Conservation (phyloP, 2,797 vertebrate species). For the Eremophila alpestris region DNA sequence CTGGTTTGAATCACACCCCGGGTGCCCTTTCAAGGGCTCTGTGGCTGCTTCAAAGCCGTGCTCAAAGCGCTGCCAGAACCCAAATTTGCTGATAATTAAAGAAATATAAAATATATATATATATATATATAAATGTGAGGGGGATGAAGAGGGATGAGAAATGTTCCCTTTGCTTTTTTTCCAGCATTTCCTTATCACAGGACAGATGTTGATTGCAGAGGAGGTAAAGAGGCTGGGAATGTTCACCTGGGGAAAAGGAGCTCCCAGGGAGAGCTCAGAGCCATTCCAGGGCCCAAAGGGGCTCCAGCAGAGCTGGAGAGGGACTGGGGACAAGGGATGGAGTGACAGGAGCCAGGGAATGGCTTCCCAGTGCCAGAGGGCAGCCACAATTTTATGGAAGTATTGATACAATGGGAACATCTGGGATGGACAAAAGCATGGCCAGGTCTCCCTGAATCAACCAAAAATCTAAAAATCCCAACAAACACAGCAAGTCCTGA, state of each 20-base stretch:
- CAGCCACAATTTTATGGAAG: no score
- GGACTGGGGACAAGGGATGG: fast-evolving
- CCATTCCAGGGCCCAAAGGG: fast-evolving
- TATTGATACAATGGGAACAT: no score
- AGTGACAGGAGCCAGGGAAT: not conserved
- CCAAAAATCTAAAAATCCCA: no score
- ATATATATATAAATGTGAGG: not conserved
- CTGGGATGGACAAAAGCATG: no score
- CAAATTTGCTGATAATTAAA: slow-evolving; percentile 35
- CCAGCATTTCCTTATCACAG: not conserved
- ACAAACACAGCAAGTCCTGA: no score
- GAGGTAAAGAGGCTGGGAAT: not conserved
- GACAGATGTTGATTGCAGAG: not conserved
- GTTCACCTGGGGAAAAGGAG: fast-evolving
- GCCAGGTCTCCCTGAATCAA: no score
- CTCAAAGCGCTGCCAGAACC: slow-evolving; percentile 18
- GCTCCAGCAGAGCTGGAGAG: not conserved
- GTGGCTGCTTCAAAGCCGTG: not conserved
- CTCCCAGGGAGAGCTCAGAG: not conserved
- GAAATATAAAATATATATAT: not conserved
- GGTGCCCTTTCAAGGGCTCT: not conserved
- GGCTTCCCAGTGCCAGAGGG: not conserved
- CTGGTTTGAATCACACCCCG: not conserved
- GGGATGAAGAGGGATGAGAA: not conserved
- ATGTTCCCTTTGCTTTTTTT: not conserved